A percentile compares a stretch with the other conserved stretches of the same genome.
phyloP scores from a whole-genome alignment of 2,888 invertebrate genomes.

The Automeris io region DNA sequence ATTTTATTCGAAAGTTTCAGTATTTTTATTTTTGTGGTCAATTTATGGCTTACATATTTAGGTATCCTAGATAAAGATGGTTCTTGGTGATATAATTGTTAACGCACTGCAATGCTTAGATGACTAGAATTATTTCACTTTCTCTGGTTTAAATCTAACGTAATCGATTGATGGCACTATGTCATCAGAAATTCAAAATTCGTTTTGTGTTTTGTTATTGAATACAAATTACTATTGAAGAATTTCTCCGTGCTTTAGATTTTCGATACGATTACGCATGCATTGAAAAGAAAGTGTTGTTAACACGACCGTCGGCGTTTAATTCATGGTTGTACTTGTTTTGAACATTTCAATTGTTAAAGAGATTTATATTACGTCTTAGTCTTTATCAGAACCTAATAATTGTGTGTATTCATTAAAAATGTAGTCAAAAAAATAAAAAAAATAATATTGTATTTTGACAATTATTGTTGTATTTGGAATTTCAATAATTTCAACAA shows the following conservation, averaged over 20 bases:
- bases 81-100: no score
- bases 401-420: no score
- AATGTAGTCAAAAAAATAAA: no score
- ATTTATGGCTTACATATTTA: neutral
- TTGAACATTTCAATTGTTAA: slow-evolving; percentile 24
- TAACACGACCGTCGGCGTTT: slow-evolving; percentile 32
- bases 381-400: no score
- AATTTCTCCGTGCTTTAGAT: slow-evolving; percentile 64
- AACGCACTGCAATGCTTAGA: slow-evolving; percentile 19
- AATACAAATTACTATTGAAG: slow-evolving; percentile 58
- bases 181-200: slow-evolving; percentile 47
- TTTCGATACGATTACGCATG: slow-evolving; percentile 43
- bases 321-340: slow-evolving; percentile 20
- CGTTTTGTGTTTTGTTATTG: slow-evolving; percentile 40
- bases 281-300: slow-evolving; percentile 57
- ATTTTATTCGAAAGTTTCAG: neutral
- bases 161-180: slow-evolving; percentile 34
- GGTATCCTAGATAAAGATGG: no score
- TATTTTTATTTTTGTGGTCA: slow-evolving; percentile 8
- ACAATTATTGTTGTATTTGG: no score
- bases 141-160: slow-evolving; percentile 37
- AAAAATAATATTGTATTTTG: no score
- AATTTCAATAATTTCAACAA: no score
- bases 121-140: slow-evolving; percentile 37
- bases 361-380: no score